Conservation (phyloP, 2,113 vertebrate species). For the Aplodontia rufa region DNA sequence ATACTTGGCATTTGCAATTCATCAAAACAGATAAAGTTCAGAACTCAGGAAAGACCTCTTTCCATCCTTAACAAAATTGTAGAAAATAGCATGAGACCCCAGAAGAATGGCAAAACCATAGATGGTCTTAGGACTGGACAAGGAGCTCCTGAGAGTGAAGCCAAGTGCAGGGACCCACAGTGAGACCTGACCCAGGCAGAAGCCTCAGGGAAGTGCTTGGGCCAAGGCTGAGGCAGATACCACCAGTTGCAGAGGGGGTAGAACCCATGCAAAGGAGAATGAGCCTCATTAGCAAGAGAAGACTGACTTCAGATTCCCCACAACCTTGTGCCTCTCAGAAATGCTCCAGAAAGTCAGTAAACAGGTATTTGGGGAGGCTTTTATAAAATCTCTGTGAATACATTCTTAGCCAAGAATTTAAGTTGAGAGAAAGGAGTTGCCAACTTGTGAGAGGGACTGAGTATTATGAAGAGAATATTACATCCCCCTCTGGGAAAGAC, state of each 20-base stretch:
- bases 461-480: conserved; percentile 53
- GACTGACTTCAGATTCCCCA: neutral
- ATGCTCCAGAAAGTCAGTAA: conserved; percentile 54
- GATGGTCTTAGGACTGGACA: neutral
- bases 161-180: neutral
- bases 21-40: neutral
- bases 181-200: neutral
- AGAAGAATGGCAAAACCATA: neutral
- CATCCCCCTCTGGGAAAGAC: conserved; percentile 61
- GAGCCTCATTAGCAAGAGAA: conserved; percentile 55
- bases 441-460: conserved; percentile 63
- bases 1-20: neutral
- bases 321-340: neutral
- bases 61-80: neutral
- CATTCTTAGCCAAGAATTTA: conserved; percentile 67
- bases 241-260: neutral
- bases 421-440: conserved; percentile 70
- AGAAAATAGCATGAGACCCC: neutral
- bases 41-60: neutral
- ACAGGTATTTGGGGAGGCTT: conserved; percentile 75
- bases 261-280: neutral
- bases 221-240: neutral
- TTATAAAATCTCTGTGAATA: conserved; percentile 74
- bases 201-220: neutral
- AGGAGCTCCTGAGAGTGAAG: neutral